A percentile compares a stretch with the other conserved stretches of the same genome.
Evolutionary conservation across 2,113 vertebrate species (phyloP).

Genomic region (human (Homo sapiens)): GRCh38 chr5:80037501-80038000

Average conservation of each 20-base stretch:
- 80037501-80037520: slow-evolving; percentile 41
- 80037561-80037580: slow-evolving; percentile 58
- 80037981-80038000: neutral
- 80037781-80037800: slow-evolving; percentile 1
- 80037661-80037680: neutral
- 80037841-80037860: slow-evolving; percentile 24
- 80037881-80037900: neutral
- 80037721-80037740: neutral
- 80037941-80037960: neutral
- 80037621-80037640: neutral
- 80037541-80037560: slow-evolving; percentile 53
- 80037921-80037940: neutral
- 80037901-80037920: neutral
- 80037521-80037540: slow-evolving; percentile 61
- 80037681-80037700: neutral
- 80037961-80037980: neutral
- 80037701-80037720: neutral
- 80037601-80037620: neutral
- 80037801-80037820: neutral
- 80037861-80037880: neutral
- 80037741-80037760: neutral
- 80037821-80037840: slow-evolving; percentile 38
- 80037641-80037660: neutral
- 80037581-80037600: slow-evolving; percentile 39
- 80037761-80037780: neutral